phyloP scores from a whole-genome alignment of 2,797 vertebrate species.

The Rhadinocentrus ornatus region DNA sequence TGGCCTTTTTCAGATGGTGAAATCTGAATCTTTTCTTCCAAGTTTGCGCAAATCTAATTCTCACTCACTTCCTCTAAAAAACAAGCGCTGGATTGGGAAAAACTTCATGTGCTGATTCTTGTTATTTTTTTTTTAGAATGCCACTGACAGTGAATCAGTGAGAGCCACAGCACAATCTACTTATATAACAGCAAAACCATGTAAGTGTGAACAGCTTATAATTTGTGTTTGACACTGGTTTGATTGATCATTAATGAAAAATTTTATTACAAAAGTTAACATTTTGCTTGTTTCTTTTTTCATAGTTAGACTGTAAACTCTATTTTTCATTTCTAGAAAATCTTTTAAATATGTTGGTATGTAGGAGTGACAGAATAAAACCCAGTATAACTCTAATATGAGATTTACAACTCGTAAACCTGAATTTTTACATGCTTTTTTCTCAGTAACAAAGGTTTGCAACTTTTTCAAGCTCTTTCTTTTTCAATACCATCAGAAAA shows the following conservation, averaged over 20 bases:
- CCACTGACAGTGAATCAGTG: rapidly evolving
- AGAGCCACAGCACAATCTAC: neutral
- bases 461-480: no score
- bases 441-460: no score
- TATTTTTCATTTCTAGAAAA: no score
- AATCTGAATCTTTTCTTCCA: conserved; percentile 20
- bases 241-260: neutral
- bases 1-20: conserved; percentile 13
- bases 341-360: no score
- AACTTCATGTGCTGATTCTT: conserved; percentile 7
- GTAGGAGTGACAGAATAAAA: no score
- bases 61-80: conserved; percentile 37
- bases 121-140: no score
- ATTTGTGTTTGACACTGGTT: neutral
- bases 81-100: conserved; percentile 40
- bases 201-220: conserved; percentile 23
- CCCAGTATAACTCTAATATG: no score
- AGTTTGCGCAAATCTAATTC: neutral
- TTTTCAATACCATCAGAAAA: no score
- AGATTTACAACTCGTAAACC: no score
- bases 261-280: neutral
- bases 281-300: no score
- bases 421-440: no score
- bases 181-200: neutral
- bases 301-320: no score